phyloP scores from a whole-genome alignment of 2,797 vertebrate species.

The Sebastes minor region DNA sequence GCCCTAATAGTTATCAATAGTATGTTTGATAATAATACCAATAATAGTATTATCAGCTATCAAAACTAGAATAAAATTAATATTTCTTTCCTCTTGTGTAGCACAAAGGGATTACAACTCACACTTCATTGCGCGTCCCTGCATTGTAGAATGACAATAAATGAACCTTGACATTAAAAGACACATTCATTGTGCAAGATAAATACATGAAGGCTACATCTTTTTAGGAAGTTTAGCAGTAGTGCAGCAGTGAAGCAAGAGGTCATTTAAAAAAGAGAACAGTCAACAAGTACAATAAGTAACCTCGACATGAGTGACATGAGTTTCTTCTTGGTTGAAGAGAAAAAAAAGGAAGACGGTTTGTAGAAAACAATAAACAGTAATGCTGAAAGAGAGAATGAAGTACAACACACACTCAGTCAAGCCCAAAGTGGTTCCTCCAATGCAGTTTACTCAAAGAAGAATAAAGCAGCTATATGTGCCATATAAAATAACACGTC shows the following conservation, averaged over 20 bases:
- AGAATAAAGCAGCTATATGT: neutral
- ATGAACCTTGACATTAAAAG: neutral
- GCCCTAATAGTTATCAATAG: neutral
- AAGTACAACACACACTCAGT: no score
- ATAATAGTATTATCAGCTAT: neutral
- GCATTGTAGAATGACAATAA: neutral
- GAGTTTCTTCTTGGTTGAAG: no score
- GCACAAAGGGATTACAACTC: neutral
- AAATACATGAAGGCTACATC: no score
- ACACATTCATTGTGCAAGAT: neutral
- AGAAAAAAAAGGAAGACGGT: no score
- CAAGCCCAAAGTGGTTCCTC: neutral
- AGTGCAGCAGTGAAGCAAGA: neutral
- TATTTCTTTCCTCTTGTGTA: neutral
- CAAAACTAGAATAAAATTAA: no score
- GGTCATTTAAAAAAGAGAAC: neutral
- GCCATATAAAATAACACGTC: neutral
- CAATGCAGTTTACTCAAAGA: neutral
- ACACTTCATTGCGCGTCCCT: neutral
- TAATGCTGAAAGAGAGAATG: no score
- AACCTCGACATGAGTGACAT: no score
- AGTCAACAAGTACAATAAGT: neutral
- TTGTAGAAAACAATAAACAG: neutral
- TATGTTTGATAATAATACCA: neutral
- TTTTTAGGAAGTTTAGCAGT: no score